These are phyloP conservation scores for Diachasma alloeum DNA, from an alignment of 1,140 invertebrate species.

Conservation along the genomic window DNA sequence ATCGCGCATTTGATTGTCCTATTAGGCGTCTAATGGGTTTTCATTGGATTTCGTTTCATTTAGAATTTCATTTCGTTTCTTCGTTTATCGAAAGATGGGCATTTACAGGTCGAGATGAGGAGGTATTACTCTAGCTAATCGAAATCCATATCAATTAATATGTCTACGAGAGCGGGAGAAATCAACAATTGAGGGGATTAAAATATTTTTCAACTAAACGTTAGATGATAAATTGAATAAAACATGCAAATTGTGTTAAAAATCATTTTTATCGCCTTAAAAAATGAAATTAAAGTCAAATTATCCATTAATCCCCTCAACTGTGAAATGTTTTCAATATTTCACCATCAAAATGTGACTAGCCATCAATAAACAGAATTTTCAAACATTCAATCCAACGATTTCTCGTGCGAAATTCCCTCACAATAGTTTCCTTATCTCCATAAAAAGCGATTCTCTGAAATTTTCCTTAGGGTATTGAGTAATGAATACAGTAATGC, in stretches of 20 bases:
- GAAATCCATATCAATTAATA: neutral
- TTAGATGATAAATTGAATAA: too few species aligned
- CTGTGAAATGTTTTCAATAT: neutral
- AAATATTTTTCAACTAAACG: neutral
- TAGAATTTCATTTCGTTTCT: neutral
- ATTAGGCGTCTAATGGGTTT: constrained; percentile 23
- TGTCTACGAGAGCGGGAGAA: neutral
- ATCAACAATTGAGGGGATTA: neutral
- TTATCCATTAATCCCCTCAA: neutral
- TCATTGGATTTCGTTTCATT: neutral
- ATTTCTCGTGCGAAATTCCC: neutral
- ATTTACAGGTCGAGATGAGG: neutral
- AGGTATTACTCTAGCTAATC: neutral
- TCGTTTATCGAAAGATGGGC: neutral
- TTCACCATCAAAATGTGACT: neutral
- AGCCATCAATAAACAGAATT: constrained; percentile 5
- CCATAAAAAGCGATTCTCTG: neutral
- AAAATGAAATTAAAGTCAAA: too few species aligned
- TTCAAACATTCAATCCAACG: neutral
- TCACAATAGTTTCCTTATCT: neutral
- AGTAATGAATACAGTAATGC: neutral
- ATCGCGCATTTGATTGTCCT: constrained; percentile 40
- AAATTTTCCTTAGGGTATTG: constrained; percentile 18
- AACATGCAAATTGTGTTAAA: too few species aligned
- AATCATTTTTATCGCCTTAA: too few species aligned